Base-by-base conservation (phyloP, 2,888 invertebrate genomes). In the Endotricha flammealis region DNA sequence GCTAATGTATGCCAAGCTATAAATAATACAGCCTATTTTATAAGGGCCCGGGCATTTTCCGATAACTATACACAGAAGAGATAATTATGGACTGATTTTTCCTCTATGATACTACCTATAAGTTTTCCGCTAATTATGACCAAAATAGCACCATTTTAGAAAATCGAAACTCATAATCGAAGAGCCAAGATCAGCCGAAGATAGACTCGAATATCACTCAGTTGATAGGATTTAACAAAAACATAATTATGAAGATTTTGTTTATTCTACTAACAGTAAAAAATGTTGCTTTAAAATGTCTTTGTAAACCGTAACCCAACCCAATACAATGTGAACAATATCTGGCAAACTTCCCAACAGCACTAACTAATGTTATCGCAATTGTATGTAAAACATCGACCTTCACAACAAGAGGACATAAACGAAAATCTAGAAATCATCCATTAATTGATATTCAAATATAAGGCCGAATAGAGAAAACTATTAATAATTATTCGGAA, bases 1-100 rank as follows among this genome's bases (percentile, higher is more conserved):
- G 69, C 64, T 71, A 70, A 77, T 71, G 65, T 73, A 66, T 69
- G 66, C 57, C 60, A 42, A 45, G 63, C 63, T 76, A 79, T 74
- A 66, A 75, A 76, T 78, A 78, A 61, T 60, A 60, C 54, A 57
- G 53, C 57, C 64, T 58, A 63, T 52, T 62, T 64, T 61, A 57
- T 53, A 59, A 63, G 59, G 57, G 57, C 42, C 48, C 42, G 45
- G 37, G 36, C 47, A 52, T 50, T 66, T 58, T 56, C 53, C 56
- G 40, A 57, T 59, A 53, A 52, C 50, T 53, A 47, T 38, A 36
- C 47, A 39, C 28, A 39, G 44, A 38, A 40, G 36, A 41, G 40
- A 33, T 31, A 32, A 16, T 6, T 20, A 20, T 25, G n/a, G n/a
- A 25, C 10, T 27, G 1, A 3, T 8, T 27, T 11, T 10, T 11